Conservation (phyloP, 2,797 vertebrate genomes). For the Trichosurus vulpecula region DNA sequence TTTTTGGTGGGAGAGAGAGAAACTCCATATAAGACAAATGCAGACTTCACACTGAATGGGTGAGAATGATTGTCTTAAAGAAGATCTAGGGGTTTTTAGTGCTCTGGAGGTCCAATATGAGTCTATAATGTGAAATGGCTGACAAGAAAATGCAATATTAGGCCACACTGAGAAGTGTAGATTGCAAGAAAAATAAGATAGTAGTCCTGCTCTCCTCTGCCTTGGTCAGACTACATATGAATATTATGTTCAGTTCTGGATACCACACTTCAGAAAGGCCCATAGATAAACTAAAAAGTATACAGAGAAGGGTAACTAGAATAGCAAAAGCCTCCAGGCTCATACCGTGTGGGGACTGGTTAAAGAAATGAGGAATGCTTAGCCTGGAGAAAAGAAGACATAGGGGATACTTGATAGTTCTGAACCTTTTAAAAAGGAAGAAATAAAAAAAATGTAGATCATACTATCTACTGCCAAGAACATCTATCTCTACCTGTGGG, state of each 20-base stretch:
- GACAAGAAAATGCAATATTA: neutral
- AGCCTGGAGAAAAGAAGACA: neutral
- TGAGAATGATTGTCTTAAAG: neutral
- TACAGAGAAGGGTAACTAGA: neutral
- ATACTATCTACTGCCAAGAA: neutral
- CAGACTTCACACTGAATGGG: neutral
- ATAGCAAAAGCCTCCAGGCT: neutral
- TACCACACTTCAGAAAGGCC: neutral
- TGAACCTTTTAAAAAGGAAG: constrained; percentile 18
- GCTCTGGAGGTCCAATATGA: neutral
- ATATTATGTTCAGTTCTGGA: neutral
- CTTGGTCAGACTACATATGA: neutral
- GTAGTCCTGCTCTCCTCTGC: neutral
- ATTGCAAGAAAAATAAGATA: neutral
- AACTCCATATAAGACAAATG: neutral
- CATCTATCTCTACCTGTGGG: neutral
- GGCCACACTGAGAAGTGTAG: neutral
- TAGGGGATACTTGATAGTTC: neutral
- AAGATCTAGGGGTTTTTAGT: neutral
- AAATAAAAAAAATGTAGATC: constrained; percentile 22
- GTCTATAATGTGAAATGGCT: neutral
- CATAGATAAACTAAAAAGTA: neutral
- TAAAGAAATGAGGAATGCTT: neutral
- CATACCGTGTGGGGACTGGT: neutral
- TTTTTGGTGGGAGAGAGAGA: neutral